Conservation (phyloP, 2,113 vertebrate species). For the Sialia sialis region DNA sequence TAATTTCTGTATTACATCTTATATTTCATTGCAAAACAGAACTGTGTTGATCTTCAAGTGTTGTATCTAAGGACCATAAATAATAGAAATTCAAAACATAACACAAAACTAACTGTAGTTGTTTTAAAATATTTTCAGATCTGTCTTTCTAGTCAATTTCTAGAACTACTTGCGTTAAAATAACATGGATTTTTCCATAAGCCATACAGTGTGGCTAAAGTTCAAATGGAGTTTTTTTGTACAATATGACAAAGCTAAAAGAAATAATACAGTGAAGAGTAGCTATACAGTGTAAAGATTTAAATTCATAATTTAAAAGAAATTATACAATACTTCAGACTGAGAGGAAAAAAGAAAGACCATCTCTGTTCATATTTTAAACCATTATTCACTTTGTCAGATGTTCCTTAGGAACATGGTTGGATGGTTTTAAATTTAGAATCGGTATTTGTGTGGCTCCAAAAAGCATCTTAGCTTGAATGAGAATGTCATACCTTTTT, state of each 20-base stretch:
- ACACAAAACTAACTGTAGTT: neutral
- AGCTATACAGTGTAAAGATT: neutral
- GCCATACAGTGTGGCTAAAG: neutral
- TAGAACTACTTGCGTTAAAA: conserved; percentile 19
- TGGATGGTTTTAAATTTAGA: conserved; percentile 30
- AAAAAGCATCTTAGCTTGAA: conserved; percentile 7
- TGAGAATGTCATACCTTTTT: neutral
- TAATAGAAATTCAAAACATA: conserved; percentile 47
- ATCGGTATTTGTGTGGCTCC: conserved; percentile 20
- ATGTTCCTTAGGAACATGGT: neutral
- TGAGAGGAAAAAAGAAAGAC: neutral
- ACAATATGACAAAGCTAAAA: neutral
- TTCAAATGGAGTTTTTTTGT: neutral
- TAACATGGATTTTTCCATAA: neutral
- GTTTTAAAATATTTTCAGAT: conserved; percentile 46
- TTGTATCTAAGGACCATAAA: conserved; percentile 65
- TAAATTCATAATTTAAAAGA: neutral
- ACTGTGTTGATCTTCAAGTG: conserved; percentile 67
- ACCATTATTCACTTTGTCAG: neutral
- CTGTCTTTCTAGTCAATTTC: conserved; percentile 21
- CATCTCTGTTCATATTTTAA: neutral
- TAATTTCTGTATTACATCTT: conserved; percentile 69
- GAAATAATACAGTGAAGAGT: neutral
- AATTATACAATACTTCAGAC: neutral
- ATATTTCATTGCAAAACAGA: conserved; percentile 58